These are phyloP conservation scores for Fregata magnificens DNA, from an alignment of 2,113 vertebrate genomes.

Conservation along the genomic window DNA sequence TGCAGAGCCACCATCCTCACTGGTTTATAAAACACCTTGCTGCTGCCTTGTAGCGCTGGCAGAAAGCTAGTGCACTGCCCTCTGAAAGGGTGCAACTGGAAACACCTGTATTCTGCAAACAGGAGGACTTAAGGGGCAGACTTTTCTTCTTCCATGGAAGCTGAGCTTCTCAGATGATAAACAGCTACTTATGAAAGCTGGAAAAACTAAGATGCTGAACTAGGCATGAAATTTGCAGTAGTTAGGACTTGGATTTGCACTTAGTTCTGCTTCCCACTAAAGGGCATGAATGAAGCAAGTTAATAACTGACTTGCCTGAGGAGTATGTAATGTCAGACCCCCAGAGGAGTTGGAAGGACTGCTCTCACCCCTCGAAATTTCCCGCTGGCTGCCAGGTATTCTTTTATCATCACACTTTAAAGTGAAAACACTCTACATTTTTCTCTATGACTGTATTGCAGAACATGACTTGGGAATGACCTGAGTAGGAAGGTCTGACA, in stretches of 20 bases:
- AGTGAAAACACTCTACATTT: neutral
- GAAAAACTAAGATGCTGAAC: neutral
- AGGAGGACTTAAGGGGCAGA: neutral
- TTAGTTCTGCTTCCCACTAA: neutral
- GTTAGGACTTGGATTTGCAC: neutral
- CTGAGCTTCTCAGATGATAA: neutral
- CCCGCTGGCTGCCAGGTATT: neutral
- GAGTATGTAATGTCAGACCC: neutral
- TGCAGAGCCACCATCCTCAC: neutral
- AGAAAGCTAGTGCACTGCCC: neutral
- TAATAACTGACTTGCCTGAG: constrained; percentile 6
- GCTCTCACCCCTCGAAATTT: neutral
- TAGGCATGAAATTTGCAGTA: neutral
- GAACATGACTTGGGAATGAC: neutral
- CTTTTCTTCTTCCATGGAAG: neutral
- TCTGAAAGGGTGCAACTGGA: neutral
- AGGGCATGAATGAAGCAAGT: neutral
- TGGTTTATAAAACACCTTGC: neutral
- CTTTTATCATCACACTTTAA: constrained; percentile 15
- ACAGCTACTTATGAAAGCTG: neutral
- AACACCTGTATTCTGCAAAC: neutral
- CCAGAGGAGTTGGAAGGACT: constrained; percentile 2
- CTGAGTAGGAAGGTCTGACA: constrained; percentile 8
- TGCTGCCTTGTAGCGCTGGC: neutral
- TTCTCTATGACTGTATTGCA: neutral